Evolutionary conservation across 2,797 vertebrate species (phyloP).

Genomic region (Bovichtus diacanthus): DNA sequence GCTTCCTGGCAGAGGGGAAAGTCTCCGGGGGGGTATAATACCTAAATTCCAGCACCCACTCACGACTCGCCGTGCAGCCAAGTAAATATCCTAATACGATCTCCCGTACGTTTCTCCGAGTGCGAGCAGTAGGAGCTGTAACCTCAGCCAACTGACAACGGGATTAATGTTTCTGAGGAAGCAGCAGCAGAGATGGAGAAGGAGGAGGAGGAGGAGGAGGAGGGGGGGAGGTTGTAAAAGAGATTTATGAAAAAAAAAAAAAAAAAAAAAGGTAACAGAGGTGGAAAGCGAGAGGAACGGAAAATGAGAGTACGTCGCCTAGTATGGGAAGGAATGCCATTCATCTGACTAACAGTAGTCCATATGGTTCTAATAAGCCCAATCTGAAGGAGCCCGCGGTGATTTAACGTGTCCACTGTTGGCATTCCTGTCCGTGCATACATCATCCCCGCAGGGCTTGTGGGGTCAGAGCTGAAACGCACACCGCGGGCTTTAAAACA

Average conservation of each 20-base stretch:
- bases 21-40: constrained; percentile 37
- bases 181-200: constrained; percentile 13
- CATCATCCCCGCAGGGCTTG: constrained; percentile 57
- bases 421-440: constrained; percentile 72
- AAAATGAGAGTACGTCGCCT: constrained; percentile 60
- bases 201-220: not conserved
- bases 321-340: constrained; percentile 80
- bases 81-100: constrained; percentile 47
- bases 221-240: constrained; percentile 33
- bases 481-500: constrained; percentile 41
- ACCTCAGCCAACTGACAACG: constrained; percentile 41
- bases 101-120: constrained; percentile 40
- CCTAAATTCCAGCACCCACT: constrained; percentile 38
- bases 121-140: constrained; percentile 38
- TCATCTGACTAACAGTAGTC: constrained; percentile 70
- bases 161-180: constrained; percentile 61
- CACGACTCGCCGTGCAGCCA: constrained; percentile 22
- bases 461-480: constrained; percentile 58
- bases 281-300: constrained; percentile 42
- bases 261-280: constrained; percentile 36
- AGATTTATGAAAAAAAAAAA: constrained; percentile 63
- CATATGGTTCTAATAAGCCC: constrained; percentile 78
- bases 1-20: constrained; percentile 61
- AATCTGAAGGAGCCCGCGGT: constrained; percentile 57
- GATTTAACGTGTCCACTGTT: constrained; percentile 78